Evolutionary conservation across 2,113 vertebrate genomes (phyloP).

Genomic region (Corythornis vintsioides): DNA sequence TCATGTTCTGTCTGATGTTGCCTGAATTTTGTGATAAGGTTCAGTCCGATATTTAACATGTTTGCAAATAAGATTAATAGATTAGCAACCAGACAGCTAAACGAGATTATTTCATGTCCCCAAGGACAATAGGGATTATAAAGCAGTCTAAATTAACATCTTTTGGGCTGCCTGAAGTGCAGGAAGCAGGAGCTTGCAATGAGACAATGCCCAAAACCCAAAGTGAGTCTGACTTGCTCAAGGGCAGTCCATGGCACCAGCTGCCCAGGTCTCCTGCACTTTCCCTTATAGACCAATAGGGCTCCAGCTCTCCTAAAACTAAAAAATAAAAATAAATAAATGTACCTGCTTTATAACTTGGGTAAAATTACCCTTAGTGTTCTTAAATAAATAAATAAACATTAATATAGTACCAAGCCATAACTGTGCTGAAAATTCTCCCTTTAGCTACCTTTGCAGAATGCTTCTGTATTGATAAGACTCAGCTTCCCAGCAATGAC

Average conservation of each 20-base stretch:
- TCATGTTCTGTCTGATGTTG: background rate
- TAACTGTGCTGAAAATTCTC: background rate
- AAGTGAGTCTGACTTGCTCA: background rate
- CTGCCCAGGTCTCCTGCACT: background rate
- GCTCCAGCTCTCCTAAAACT: background rate
- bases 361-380: background rate
- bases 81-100: slow-evolving; percentile 14
- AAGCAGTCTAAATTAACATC: background rate
- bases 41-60: slow-evolving; percentile 17
- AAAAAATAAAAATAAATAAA: no score
- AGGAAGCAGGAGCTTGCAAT: background rate
- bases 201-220: background rate
- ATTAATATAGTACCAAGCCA: background rate
- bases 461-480: background rate
- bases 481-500: background rate
- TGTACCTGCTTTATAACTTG: background rate
- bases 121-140: slow-evolving; percentile 48
- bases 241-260: background rate
- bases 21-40: slow-evolving; percentile 41
- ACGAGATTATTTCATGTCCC: background rate
- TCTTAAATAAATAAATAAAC: background rate
- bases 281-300: background rate
- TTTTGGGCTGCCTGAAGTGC: background rate
- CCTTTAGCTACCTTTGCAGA: background rate
- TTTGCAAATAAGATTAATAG: slow-evolving; percentile 57